phyloP scores from a whole-genome alignment of 2,113 vertebrate genomes.

The Acanthisitta chloris region DNA sequence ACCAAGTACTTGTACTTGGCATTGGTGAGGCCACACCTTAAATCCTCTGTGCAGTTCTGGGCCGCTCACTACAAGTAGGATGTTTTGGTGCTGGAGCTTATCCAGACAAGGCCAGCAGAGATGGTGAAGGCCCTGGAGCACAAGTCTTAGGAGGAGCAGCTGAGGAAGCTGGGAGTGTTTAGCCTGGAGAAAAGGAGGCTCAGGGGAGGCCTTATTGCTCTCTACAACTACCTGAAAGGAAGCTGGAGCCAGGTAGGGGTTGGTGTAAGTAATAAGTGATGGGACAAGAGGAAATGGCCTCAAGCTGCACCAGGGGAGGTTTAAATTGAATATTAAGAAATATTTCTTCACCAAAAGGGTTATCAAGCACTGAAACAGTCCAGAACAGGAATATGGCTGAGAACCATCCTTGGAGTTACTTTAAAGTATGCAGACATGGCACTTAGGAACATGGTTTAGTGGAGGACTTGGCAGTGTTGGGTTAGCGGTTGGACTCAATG shows the following conservation, averaged over 20 bases:
- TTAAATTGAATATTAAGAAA: background rate
- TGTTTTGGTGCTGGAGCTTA: fast-evolving
- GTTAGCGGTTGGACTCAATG: fast-evolving
- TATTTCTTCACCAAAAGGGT: background rate
- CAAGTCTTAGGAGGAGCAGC: fast-evolving
- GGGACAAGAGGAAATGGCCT: background rate
- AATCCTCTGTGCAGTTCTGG: background rate
- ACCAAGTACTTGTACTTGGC: background rate
- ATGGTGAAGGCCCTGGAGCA: background rate
- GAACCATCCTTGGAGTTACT: background rate
- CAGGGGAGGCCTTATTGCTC: fast-evolving
- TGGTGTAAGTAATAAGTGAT: fast-evolving
- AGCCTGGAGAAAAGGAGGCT: background rate
- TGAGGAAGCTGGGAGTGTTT: background rate
- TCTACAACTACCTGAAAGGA: background rate
- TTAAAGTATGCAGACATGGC: background rate
- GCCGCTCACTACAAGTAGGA: background rate
- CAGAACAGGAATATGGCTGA: background rate
- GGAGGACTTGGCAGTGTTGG: background rate
- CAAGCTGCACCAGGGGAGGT: background rate
- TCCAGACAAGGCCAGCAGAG: fast-evolving
- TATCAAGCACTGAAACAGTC: background rate
- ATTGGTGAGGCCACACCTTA: fast-evolving
- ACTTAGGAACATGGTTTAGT: background rate
- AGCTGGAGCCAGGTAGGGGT: fast-evolving